phyloP scores from a whole-genome alignment of 2,888 invertebrate genomes.

The Ceraclea dissimilis region DNA sequence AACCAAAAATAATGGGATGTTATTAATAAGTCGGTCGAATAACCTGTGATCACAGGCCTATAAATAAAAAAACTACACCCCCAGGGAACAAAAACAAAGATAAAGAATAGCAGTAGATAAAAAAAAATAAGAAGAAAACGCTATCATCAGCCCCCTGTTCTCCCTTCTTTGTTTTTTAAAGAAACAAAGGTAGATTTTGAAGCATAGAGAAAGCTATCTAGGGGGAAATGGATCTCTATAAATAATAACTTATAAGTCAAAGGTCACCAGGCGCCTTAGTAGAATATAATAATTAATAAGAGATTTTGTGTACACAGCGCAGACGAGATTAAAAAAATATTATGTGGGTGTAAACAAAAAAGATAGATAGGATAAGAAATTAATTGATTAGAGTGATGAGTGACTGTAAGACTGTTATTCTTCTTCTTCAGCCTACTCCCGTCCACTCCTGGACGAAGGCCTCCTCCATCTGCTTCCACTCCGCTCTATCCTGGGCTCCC shows the following conservation, averaged over 20 bases:
- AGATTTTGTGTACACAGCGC: too few relatives aligned
- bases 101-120: slow-evolving; percentile 13
- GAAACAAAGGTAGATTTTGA: slow-evolving; percentile 2
- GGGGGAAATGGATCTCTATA: slow-evolving; percentile 13
- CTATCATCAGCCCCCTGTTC: background rate
- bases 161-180: background rate
- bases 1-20: background rate
- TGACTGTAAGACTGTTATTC: too few relatives aligned
- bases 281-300: slow-evolving; percentile 22
- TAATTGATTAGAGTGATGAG: too few relatives aligned
- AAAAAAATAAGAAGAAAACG: too few relatives aligned
- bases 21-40: slow-evolving; percentile 25
- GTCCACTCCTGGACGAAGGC: too few relatives aligned
- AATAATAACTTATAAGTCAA: slow-evolving; percentile 24
- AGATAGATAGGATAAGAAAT: too few relatives aligned
- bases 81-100: slow-evolving; percentile 14
- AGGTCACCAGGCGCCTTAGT: slow-evolving; percentile 24
- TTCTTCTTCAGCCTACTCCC: too few relatives aligned
- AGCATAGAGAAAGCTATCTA: slow-evolving; percentile 5
- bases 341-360: too few relatives aligned
- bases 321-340: too few relatives aligned
- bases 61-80: slow-evolving; percentile 25
- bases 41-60: slow-evolving; percentile 25
- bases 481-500: too few relatives aligned
- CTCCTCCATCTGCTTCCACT: too few relatives aligned